phyloP scores from a whole-genome alignment of 2,797 vertebrate genomes.

The Sciurus vulgaris region DNA sequence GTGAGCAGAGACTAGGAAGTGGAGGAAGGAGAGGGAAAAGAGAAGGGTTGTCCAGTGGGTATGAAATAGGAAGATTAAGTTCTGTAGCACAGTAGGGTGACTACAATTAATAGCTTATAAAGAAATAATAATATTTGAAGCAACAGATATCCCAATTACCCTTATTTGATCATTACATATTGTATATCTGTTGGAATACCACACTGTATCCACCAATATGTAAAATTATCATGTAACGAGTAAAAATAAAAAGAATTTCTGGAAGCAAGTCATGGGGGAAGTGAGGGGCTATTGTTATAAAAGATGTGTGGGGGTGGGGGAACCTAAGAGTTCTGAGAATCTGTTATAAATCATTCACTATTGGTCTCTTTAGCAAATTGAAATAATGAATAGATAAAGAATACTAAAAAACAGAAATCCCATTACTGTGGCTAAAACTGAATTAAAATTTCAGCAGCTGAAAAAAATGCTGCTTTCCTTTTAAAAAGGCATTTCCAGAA shows the following conservation, averaged over 20 bases:
- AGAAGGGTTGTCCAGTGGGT: neutral
- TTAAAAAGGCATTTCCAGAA: neutral
- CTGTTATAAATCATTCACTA: slow-evolving; percentile 45
- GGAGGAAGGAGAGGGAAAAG: no score
- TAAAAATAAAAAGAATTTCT: neutral
- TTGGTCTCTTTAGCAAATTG: slow-evolving; percentile 42
- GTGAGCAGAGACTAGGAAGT: neutral
- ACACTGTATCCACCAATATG: neutral
- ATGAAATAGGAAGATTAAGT: neutral
- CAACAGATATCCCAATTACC: neutral
- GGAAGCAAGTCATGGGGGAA: neutral
- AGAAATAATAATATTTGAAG: neutral
- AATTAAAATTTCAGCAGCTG: slow-evolving; percentile 51
- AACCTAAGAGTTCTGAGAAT: neutral
- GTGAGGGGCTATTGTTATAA: neutral
- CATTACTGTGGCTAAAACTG: slow-evolving; percentile 8
- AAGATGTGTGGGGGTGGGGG: neutral
- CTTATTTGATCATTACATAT: neutral
- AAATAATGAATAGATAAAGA: slow-evolving; percentile 16
- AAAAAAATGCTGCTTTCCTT: neutral
- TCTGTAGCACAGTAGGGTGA: neutral
- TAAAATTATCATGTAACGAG: neutral
- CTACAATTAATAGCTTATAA: neutral
- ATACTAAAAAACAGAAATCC: slow-evolving; percentile 15
- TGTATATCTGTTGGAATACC: neutral